phyloP scores from a whole-genome alignment of 2,888 invertebrate genomes.

The Selenia dentaria region DNA sequence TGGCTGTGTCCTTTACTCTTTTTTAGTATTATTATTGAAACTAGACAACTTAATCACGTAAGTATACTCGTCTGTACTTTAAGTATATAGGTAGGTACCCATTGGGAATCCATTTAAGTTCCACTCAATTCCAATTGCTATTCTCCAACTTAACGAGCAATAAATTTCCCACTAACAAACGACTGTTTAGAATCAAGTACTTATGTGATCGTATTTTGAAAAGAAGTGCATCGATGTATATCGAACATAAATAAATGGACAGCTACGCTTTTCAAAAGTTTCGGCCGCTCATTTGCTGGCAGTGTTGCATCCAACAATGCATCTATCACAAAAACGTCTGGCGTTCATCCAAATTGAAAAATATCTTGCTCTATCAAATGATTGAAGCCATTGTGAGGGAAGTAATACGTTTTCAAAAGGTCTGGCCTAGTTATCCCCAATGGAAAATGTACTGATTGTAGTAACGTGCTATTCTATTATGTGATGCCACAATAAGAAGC shows the following conservation, averaged over 20 bases:
- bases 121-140: conserved; percentile 6
- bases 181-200: conserved; percentile 9
- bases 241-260: neutral
- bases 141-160: conserved; percentile 15
- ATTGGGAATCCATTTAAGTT: conserved; percentile 1
- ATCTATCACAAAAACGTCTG: conserved; percentile 62
- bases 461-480: conserved; percentile 50
- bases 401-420: conserved; percentile 59
- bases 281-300: conserved; percentile 5
- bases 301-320: conserved; percentile 48
- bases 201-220: conserved; percentile 1
- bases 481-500: conserved; percentile 50
- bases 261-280: conserved; percentile 5
- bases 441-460: conserved; percentile 51
- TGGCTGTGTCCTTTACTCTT: conserved; percentile 56
- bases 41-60: conserved; percentile 52
- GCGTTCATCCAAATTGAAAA: conserved; percentile 69
- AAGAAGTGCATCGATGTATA: conserved; percentile 22
- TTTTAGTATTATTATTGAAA: conserved; percentile 54
- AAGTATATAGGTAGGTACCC: neutral
- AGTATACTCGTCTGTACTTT: conserved; percentile 36
- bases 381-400: conserved; percentile 59
- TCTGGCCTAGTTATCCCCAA: conserved; percentile 66
- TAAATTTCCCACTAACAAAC: conserved; percentile 17
- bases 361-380: conserved; percentile 60